These are phyloP conservation scores for Chloroceryle amazona DNA, from an alignment of 2,797 vertebrate genomes.

Conservation along the genomic window DNA sequence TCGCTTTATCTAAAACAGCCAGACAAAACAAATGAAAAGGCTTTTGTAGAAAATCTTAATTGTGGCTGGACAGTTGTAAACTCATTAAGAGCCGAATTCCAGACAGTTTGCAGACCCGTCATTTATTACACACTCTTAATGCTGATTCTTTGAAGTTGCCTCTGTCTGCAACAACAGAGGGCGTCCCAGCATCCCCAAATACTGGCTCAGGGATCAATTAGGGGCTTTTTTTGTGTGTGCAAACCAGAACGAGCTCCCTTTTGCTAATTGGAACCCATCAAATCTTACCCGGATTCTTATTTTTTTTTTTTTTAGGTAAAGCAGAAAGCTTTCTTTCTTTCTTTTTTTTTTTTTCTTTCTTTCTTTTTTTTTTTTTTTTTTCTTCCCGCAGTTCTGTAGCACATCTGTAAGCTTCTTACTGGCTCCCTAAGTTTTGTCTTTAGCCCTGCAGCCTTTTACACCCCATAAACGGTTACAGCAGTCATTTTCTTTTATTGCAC, in stretches of 20 bases:
- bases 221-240: background rate
- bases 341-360: background rate
- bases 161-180: slow-evolving; percentile 88
- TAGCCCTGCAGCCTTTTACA: slow-evolving; percentile 91
- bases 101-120: slow-evolving; percentile 96
- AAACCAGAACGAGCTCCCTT: slow-evolving; percentile 34
- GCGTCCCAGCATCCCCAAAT: slow-evolving; percentile 87
- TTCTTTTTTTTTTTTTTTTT: background rate
- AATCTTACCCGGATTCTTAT: background rate
- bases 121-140: slow-evolving; percentile 94
- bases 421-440: slow-evolving; percentile 77
- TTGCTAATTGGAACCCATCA: slow-evolving; percentile 42
- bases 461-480: slow-evolving; percentile 96
- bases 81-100: slow-evolving; percentile 96
- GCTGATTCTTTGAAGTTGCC: slow-evolving; percentile 89
- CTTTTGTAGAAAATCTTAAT: slow-evolving; percentile 89
- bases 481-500: slow-evolving; percentile 97
- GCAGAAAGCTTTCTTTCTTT: no score
- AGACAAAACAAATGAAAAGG: slow-evolving; percentile 91
- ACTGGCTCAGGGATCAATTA: slow-evolving; percentile 72
- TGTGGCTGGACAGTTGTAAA: slow-evolving; percentile 95
- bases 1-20: slow-evolving; percentile 89
- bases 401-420: slow-evolving; percentile 66
- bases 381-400: background rate
- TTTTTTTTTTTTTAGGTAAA: background rate